Evolutionary conservation across 2,888 invertebrate species (phyloP).

Genomic region (Hydraecia micacea): DNA sequence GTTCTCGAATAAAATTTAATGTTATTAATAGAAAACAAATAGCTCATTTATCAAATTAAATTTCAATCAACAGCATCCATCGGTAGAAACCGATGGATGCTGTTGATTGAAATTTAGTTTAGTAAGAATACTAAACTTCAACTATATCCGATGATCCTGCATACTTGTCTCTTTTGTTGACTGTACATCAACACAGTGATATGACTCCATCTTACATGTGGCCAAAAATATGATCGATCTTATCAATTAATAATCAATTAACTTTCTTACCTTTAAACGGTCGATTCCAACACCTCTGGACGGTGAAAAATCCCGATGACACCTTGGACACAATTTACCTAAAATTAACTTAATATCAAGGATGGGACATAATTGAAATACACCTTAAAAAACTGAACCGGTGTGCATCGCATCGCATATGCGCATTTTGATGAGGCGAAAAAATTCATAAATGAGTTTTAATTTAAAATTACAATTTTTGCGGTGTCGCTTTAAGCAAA

Average conservation of each 20-base stretch:
- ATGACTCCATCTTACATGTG: slow-evolving; percentile 21
- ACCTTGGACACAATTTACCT: slow-evolving; percentile 78
- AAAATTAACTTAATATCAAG: slow-evolving; percentile 82
- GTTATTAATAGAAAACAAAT: too few relatives aligned
- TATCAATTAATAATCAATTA: slow-evolving; percentile 69
- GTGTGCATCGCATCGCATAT: slow-evolving; percentile 67
- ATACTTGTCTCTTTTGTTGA: too few relatives aligned
- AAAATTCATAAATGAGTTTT: slow-evolving; percentile 79
- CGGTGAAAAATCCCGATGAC: slow-evolving; percentile 72
- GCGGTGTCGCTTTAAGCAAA: slow-evolving; percentile 52
- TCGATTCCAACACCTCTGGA: slow-evolving; percentile 62
- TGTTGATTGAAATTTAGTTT: too few relatives aligned
- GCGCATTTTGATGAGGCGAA: slow-evolving; percentile 80
- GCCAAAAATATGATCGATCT: slow-evolving; percentile 59
- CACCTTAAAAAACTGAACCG: slow-evolving; percentile 68
- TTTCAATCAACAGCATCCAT: too few relatives aligned
- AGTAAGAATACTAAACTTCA: too few relatives aligned
- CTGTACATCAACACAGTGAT: slow-evolving; percentile 19
- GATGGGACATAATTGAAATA: slow-evolving; percentile 79
- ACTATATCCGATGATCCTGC: too few relatives aligned
- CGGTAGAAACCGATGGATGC: too few relatives aligned
- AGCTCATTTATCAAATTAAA: too few relatives aligned
- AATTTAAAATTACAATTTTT: slow-evolving; percentile 82
- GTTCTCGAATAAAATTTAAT: too few relatives aligned
- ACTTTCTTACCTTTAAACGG: slow-evolving; percentile 59